Evolutionary conservation across 2,888 invertebrate species (phyloP).

Genomic region (Plemyria rubiginata): DNA sequence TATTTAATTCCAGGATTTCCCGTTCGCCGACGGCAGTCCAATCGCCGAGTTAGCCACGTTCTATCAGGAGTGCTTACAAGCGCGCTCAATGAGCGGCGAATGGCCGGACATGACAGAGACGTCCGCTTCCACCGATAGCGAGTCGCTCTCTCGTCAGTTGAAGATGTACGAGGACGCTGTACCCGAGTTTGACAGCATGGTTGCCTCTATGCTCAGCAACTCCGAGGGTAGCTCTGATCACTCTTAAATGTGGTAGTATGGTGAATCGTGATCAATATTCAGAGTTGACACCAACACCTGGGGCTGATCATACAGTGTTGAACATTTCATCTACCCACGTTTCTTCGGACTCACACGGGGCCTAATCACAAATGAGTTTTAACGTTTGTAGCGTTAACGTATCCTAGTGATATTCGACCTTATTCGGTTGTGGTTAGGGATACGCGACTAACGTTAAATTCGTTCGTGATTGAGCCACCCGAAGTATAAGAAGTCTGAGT

Average conservation of each 20-base stretch:
- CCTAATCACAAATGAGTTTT: too few relatives aligned
- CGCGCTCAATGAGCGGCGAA: slow-evolving; percentile 73
- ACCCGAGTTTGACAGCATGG: slow-evolving; percentile 90
- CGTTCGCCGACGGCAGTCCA: slow-evolving; percentile 90
- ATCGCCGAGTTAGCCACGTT: slow-evolving; percentile 91
- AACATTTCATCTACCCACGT: too few relatives aligned
- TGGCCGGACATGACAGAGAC: slow-evolving; percentile 59
- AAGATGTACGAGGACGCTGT: slow-evolving; percentile 90
- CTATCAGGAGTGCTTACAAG: slow-evolving; percentile 91
- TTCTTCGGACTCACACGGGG: too few relatives aligned
- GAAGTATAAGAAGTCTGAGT: too few relatives aligned
- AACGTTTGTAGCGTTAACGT: too few relatives aligned
- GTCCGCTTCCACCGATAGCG: slow-evolving; percentile 62
- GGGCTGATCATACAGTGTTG: too few relatives aligned
- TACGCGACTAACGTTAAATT: too few relatives aligned
- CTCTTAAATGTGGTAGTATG: slow-evolving; percentile 39
- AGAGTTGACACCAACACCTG: background rate
- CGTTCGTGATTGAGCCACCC: too few relatives aligned
- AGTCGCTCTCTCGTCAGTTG: slow-evolving; percentile 88
- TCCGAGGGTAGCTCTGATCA: slow-evolving; percentile 63
- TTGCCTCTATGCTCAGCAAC: slow-evolving; percentile 87
- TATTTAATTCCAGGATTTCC: slow-evolving; percentile 91
- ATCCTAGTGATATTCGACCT: too few relatives aligned
- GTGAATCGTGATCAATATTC: background rate
- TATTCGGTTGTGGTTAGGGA: too few relatives aligned